phyloP scores from a whole-genome alignment of 2,113 vertebrate species.

The Rhinichthys klamathensis region DNA sequence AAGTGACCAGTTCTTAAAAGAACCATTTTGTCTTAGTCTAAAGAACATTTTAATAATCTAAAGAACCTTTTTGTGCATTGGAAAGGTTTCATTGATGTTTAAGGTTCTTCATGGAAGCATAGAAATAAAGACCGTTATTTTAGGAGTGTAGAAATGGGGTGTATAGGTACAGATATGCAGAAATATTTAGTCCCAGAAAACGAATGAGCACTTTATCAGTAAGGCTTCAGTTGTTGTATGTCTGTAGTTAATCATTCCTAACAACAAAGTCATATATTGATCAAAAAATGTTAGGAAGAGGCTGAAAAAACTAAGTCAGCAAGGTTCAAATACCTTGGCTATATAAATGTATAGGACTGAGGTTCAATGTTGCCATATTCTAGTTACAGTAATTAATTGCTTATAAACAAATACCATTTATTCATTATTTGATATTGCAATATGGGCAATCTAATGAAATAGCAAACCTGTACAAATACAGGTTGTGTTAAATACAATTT shows the following conservation, averaged over 20 bases:
- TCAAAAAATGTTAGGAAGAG: background rate
- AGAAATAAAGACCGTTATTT: too few species aligned
- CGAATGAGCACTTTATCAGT: too few species aligned
- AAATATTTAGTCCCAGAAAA: too few species aligned
- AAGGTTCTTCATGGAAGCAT: background rate
- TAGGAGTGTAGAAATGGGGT: too few species aligned
- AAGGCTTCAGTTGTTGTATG: background rate
- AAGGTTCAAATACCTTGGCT: background rate
- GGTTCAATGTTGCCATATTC: background rate
- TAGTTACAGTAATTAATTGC: background rate
- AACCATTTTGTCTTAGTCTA: background rate
- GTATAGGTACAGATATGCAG: too few species aligned
- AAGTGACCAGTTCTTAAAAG: background rate
- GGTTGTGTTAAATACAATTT: background rate
- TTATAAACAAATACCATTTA: background rate
- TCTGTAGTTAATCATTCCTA: background rate
- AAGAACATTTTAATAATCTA: background rate
- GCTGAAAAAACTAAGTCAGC: background rate
- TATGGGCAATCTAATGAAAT: background rate
- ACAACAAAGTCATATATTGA: background rate
- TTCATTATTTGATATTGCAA: background rate
- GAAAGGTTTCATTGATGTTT: background rate
- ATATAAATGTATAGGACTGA: background rate
- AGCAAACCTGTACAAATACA: background rate
- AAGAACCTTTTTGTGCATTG: background rate